A percentile compares a stretch with the other conserved stretches of the same genome.
Evolutionary conservation across 2,113 vertebrate species (phyloP).

Genomic region (Eclectus roratus): DNA sequence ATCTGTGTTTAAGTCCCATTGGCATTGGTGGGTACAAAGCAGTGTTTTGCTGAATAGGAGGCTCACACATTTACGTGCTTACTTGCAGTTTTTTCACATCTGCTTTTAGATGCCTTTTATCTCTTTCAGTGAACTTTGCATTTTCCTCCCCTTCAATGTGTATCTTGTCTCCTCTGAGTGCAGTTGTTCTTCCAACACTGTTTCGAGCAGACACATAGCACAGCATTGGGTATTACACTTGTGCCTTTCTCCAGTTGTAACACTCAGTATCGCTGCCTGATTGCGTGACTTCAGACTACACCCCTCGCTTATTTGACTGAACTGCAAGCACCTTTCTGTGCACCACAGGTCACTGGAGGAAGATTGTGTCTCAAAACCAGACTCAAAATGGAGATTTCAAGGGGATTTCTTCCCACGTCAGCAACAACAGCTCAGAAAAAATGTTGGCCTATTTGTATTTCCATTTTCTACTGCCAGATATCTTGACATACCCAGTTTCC

Average conservation of each 20-base stretch:
- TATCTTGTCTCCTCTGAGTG: background rate
- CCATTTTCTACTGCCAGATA: background rate
- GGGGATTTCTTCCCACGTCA: background rate
- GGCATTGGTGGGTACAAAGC: background rate
- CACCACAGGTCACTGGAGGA: background rate
- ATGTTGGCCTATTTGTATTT: background rate
- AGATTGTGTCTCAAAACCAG: background rate
- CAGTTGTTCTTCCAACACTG: background rate
- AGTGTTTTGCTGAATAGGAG: background rate
- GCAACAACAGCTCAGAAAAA: background rate
- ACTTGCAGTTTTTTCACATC: background rate
- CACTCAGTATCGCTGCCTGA: background rate
- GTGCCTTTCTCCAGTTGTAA: background rate
- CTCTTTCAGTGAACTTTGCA: background rate
- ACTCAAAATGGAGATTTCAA: background rate
- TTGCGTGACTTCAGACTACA: background rate
- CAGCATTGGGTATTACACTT: fast-evolving
- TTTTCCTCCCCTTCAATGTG: background rate
- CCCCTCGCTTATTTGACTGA: background rate
- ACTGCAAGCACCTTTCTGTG: background rate
- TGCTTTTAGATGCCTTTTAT: background rate
- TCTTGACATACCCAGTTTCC: background rate
- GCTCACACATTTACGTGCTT: fast-evolving
- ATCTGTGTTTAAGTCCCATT: fast-evolving
- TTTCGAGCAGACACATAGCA: fast-evolving